Base-by-base conservation (phyloP, 37 sponge, comb jelly and placozoan species). In the Ianthella basta region DNA sequence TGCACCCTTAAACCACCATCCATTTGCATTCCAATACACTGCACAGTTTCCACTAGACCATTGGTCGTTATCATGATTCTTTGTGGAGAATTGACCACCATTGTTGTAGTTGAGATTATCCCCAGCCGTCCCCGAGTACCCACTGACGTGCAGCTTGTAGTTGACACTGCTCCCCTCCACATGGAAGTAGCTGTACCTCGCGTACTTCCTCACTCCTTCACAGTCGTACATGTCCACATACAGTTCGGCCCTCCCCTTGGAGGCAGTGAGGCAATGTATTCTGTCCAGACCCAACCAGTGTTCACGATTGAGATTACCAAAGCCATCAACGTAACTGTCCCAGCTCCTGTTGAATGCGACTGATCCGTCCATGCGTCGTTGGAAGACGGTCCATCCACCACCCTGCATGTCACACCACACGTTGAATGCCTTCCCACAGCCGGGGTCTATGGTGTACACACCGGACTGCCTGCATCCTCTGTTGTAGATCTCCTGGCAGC, bases 21-120 rank as follows among this genome's bases (percentile, higher is more conserved):
- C 67, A 64, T 64, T 74, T 65, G 32, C 67, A 65, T 65, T 65
- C n/a, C n/a, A n/a, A n/a, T n/a, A n/a, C n/a, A n/a, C 16, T 70
- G 72, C 72, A 70, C 72, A 70, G 72, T 25, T 29, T 19, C 5
- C 72, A 30, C 32, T 37, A 29, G 32, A 29, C 0, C 5, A 6
- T 4, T 18, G 6, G 50, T 44, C 50, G 8, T 44, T 44, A 6
- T 44, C 50, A 44, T 6, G 8, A 44, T 44, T 44, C 6, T 6
- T 3, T 44, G 50, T 44, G 50, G 50, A 10, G 8, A 44, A 44
- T 44, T 44, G 50, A 3, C 3, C 6, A 10, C 50, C 6, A 44
- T 61, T 44, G 8, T 44, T 44, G 50, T 44, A 44, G 8, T 6
- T 6, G 8, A 44, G 8, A 44, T 6, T 6, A 44, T 44, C 50